Conservation (phyloP, 1,140 invertebrate genomes). For the Drosophila pruinosa region DNA sequence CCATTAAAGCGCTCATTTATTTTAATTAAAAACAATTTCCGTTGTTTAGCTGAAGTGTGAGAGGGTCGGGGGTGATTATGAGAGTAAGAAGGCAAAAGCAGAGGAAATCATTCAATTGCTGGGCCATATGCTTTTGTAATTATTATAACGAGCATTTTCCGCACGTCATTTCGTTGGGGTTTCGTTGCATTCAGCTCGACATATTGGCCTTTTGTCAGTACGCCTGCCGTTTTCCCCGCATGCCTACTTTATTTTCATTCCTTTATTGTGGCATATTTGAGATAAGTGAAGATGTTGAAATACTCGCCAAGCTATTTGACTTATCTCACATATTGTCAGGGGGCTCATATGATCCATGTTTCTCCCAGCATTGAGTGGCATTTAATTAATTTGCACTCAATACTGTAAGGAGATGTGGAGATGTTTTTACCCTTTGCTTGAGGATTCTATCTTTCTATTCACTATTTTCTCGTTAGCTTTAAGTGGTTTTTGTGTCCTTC, state of each 20-base stretch:
- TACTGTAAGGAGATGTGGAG: conserved; percentile 6
- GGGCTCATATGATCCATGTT: conserved; percentile 4
- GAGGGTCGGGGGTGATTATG: neutral
- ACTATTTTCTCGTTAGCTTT: conserved; percentile 22
- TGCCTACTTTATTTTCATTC: neutral
- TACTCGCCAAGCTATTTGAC: conserved; percentile 17
- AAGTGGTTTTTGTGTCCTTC: neutral
- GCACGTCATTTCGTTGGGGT: neutral
- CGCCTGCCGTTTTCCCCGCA: neutral
- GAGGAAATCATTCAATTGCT: conserved; percentile 55
- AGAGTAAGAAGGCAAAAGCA: neutral
- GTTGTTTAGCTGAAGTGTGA: conserved; percentile 37
- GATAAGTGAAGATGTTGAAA: neutral
- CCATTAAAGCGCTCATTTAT: conserved; percentile 56
- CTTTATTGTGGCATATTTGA: conserved; percentile 6
- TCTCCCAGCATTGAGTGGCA: conserved; percentile 58
- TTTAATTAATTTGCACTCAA: conserved; percentile 74
- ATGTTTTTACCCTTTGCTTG: conserved; percentile 1
- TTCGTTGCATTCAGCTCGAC: conserved; percentile 15
- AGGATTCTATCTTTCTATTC: neutral
- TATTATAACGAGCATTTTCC: conserved; percentile 57
- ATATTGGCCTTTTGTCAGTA: conserved; percentile 9
- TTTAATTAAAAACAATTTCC: conserved; percentile 74
- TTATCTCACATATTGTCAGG: conserved; percentile 25
- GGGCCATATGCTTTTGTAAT: conserved; percentile 20